Percentiles rank a stretch among this genome's conserved stretches.
These are phyloP conservation scores for Scaptomyza parva DNA, from an alignment of 2,888 invertebrate genomes.

Conservation along the genomic window DNA sequence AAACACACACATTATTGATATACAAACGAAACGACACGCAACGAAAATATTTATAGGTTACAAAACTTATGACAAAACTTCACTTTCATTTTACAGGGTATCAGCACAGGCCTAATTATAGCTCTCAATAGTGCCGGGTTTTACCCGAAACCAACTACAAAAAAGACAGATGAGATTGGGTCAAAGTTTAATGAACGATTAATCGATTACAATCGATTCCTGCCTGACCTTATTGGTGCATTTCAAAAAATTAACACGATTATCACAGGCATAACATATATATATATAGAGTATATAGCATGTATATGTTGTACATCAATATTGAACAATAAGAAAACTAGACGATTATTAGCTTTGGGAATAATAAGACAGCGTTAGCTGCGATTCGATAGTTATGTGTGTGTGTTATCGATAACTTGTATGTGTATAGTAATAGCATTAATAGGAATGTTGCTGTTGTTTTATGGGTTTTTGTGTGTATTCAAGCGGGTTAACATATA, in stretches of 20 bases:
- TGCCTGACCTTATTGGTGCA: not conserved
- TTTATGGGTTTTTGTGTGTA: constrained; percentile 5
- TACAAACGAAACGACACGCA: not conserved
- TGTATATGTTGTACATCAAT: constrained; percentile 1
- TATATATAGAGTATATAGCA: constrained; percentile 1
- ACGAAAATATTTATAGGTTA: not conserved
- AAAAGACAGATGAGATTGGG: not conserved
- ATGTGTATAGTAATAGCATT: constrained; percentile 1
- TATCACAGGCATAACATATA: constrained; percentile 1
- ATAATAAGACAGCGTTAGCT: constrained; percentile 6
- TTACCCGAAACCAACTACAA: not conserved
- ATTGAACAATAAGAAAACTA: not conserved
- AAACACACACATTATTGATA: not conserved
- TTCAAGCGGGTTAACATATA: constrained; percentile 6
- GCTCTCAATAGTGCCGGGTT: constrained; percentile 10
- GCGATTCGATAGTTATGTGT: not conserved
- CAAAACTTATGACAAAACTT: not conserved
- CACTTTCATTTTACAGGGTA: not conserved
- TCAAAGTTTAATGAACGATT: constrained; percentile 4
- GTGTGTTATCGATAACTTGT: constrained; percentile 3
- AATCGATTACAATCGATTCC: not conserved
- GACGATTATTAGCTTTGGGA: not conserved
- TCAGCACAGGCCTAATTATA: constrained; percentile 17
- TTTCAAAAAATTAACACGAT: constrained; percentile 5
- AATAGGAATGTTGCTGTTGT: constrained; percentile 2